Evolutionary conservation across 1,140 invertebrate species (phyloP).

Genomic region (Aphis gossypii): DNA sequence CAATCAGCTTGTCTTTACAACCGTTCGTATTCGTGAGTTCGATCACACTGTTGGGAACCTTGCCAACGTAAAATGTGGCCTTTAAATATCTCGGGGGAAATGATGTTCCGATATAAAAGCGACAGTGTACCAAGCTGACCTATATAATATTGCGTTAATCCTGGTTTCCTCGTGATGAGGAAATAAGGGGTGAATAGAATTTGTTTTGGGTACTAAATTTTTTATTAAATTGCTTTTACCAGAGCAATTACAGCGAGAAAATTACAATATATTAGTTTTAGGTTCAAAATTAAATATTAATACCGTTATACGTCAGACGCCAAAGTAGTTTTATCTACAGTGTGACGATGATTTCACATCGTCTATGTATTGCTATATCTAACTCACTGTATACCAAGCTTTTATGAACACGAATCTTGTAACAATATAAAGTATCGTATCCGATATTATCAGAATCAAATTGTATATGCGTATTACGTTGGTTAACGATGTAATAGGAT

Average conservation of each 20-base stretch:
- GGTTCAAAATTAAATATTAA: not conserved
- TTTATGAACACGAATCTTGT: not conserved
- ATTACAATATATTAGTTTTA: not conserved
- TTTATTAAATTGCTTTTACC: not conserved
- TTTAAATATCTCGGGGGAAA: constrained; percentile 13
- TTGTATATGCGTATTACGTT: not conserved
- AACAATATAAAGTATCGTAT: not conserved
- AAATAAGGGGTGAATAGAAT: not conserved
- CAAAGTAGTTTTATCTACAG: not conserved
- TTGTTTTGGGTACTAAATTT: not conserved
- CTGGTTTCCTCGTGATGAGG: not conserved
- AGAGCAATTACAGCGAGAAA: not conserved
- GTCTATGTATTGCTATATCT: too few relatives aligned
- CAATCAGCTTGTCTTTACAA: not conserved
- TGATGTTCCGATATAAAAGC: not conserved
- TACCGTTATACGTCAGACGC: not conserved
- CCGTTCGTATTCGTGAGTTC: not conserved
- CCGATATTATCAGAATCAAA: not conserved
- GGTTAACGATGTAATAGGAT: not conserved
- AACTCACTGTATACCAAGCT: not conserved
- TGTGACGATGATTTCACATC: not conserved
- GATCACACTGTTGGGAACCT: not conserved
- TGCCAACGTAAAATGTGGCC: not conserved
- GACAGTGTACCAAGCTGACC: not conserved
- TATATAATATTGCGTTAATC: not conserved